phyloP scores from a whole-genome alignment of 53 echinoderm and acorn worm species.

The Apostichopus leukothele region DNA sequence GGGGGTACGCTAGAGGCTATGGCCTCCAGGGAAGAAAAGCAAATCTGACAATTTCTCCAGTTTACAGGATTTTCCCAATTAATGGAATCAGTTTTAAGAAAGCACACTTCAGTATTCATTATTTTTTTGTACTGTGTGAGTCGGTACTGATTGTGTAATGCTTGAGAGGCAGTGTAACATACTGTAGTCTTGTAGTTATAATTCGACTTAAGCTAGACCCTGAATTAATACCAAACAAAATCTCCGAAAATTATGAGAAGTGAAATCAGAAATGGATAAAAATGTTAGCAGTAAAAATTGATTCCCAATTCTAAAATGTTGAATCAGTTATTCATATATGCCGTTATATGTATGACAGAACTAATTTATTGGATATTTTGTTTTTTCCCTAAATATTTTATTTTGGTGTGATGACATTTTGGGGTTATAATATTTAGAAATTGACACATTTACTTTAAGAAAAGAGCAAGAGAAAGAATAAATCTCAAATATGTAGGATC shows the following conservation, averaged over 20 bases:
- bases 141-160: neutral
- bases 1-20: slow-evolving; percentile 25
- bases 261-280: neutral
- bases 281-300: too few species aligned
- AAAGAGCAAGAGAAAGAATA: too few species aligned
- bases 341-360: too few species aligned
- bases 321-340: too few species aligned
- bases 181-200: neutral
- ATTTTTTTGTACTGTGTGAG: neutral
- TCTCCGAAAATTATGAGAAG: neutral
- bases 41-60: slow-evolving; percentile 12
- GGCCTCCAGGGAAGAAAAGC: slow-evolving; percentile 33
- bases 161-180: neutral
- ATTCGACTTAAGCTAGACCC: neutral
- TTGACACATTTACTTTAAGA: too few species aligned
- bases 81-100: slow-evolving; percentile 35
- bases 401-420: too few species aligned
- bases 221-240: neutral
- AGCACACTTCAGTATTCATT: slow-evolving; percentile 35
- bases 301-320: too few species aligned
- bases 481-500: too few species aligned
- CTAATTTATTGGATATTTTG: too few species aligned
- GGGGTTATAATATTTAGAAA: too few species aligned
- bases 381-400: too few species aligned
- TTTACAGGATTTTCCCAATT: slow-evolving; percentile 43